Evolutionary conservation across 2,888 invertebrate species (phyloP), one percentile per base, ranked within the genome.

Genomic region (Camponotus fellah): DNA sequence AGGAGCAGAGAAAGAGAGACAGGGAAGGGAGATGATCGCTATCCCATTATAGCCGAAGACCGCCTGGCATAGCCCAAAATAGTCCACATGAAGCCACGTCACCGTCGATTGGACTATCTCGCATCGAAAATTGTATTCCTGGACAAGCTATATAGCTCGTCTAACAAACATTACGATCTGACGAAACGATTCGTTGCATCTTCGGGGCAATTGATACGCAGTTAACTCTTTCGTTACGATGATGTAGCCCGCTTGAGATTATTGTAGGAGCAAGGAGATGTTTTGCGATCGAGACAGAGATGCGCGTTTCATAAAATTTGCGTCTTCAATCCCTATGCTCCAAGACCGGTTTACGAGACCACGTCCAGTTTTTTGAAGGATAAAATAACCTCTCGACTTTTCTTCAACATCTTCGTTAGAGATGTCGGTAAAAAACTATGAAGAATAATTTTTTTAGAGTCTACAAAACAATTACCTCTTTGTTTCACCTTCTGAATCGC

Each of bases 1-100:
- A 65, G 37, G 68, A 10, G 26, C 34, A 64, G n/a, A 64, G 64
- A 46, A 12, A 10, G 58, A 37, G 14, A 8, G 1, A 60, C 14
- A 72, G 21, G 43, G 8, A 74, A 4, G 49, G 26, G 37, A 68
- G 56, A 68, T n/a, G 77, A 68, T 77, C 68, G 68, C 68, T 68
- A 58, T 77, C 77, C 77, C 68, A 77, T 77, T 77, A 77, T 77
- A 77, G 14, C 56, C 43, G 56, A 77, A 77, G 77, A 77, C 56
- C 77, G 77, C 68, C 77, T 77, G 77, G 68, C 56, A 62, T 21
- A n/a, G 32, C 66, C 53, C 49, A 75, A 87, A 82, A 87, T 87
- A 87, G 69, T 82, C 53, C 37, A 60, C 32, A 62, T 66, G 71
- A 56, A 83, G 46, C 49, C 72, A 43, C 62, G 74, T 75, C 74